Conservation (phyloP, 92 coral and sea anemone species). For the Desmophyllum pertusum region DNA sequence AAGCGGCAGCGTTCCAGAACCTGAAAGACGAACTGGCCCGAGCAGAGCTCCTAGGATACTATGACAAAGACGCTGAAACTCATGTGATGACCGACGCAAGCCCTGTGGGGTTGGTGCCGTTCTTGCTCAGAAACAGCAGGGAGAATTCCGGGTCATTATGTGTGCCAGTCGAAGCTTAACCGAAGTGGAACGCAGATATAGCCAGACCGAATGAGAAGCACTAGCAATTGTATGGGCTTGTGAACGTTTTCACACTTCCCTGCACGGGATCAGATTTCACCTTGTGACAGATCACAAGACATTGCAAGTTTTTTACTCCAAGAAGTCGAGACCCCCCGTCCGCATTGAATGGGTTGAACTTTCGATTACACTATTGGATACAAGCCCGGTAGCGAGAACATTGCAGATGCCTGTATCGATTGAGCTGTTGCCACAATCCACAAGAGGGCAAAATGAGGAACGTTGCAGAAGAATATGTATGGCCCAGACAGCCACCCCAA, state of each 20-base stretch:
- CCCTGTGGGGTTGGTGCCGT: conserved; percentile 1
- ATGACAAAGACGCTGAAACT: not conserved
- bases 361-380: conserved; percentile 14
- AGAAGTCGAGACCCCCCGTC: conserved; percentile 12
- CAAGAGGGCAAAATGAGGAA: conserved; percentile 16
- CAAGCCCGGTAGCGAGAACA: conserved; percentile 18
- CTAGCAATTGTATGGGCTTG: not conserved
- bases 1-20: too few relatives aligned
- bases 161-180: not conserved
- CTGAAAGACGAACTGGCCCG: not conserved
- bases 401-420: conserved; percentile 20
- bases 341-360: conserved; percentile 22
- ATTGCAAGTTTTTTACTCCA: not conserved
- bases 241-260: not conserved
- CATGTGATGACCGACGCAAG: not conserved
- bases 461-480: too few relatives aligned
- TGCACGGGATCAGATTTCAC: not conserved
- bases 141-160: conserved; percentile 8
- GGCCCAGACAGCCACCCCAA: conserved; percentile 23
- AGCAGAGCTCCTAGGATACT: not conserved
- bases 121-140: conserved; percentile 9
- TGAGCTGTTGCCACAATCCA: conserved; percentile 3
- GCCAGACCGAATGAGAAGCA: not conserved
- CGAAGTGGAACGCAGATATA: conserved; percentile 4
- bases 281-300: conserved; percentile 16